phyloP scores from a whole-genome alignment of 2,888 invertebrate species.

The Drosophila aldrichi region DNA sequence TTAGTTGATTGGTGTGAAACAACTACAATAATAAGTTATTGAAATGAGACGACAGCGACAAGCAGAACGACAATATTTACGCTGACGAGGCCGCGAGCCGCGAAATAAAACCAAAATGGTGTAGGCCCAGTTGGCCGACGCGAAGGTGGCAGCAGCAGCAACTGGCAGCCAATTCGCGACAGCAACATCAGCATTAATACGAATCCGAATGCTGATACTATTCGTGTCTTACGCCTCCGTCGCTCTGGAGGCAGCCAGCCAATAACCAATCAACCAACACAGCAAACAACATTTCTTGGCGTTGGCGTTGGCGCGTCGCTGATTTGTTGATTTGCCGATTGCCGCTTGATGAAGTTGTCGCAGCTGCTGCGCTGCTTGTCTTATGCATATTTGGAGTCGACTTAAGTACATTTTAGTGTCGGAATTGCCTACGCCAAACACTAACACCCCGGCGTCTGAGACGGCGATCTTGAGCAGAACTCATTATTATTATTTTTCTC shows the following conservation, averaged over 20 bases:
- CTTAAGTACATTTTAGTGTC: conserved; percentile 74
- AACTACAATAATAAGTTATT: conserved; percentile 79
- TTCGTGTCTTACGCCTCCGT: conserved; percentile 50
- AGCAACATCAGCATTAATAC: conserved; percentile 22
- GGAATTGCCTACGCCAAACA: conserved; percentile 65
- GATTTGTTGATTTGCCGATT: conserved; percentile 78
- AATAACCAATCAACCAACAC: conserved; percentile 63
- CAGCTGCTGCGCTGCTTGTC: conserved; percentile 48
- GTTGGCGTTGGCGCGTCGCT: conserved; percentile 66
- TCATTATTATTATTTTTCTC: conserved; percentile 1
- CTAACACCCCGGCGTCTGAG: conserved; percentile 36
- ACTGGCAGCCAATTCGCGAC: conserved; percentile 55
- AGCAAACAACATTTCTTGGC: conserved; percentile 34
- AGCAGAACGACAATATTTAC: conserved; percentile 52
- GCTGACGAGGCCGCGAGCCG: conserved; percentile 44
- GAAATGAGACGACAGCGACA: conserved; percentile 75
- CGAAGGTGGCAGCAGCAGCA: conserved; percentile 77
- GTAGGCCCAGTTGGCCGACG: conserved; percentile 66
- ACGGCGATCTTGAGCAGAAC: conserved; percentile 1
- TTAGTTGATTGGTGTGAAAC: conserved; percentile 63
- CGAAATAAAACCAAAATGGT: conserved; percentile 78
- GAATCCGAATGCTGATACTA: conserved; percentile 28
- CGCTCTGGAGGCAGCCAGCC: conserved; percentile 42
- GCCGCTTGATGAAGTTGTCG: conserved; percentile 77
- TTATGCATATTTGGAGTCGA: conserved; percentile 58